Evolutionary conservation across 2,888 invertebrate species (phyloP), one percentile per base, ranked within the genome.

Genomic region (Venusia cambrica): DNA sequence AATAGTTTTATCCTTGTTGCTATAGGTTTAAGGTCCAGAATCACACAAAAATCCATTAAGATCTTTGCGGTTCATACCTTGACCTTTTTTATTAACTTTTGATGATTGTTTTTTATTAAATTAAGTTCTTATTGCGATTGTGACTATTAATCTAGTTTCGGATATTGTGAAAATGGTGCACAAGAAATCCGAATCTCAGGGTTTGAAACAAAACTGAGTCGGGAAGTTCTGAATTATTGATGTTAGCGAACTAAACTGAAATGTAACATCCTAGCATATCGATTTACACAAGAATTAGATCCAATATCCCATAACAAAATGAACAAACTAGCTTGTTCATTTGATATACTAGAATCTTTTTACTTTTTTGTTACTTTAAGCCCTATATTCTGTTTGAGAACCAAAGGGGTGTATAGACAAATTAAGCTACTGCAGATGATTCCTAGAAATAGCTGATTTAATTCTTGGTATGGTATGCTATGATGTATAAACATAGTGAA

Each of bases 1-100:
- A 34, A 62, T 73, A 77, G 64, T 65, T 58, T 64, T 59, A 61
- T 66, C 63, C 61, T 71, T 72, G 62, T 68, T 64, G 58, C 53
- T 64, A n/a, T n/a, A 57, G 64, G 55, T 57, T 59, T 57, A 51
- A 59, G 58, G 53, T 61, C 54, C 47, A 50, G 46, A 45, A 26
- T 33, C 38, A 45, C 51, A 37, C 54, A 53, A 26, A 32, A 49
- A 48, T 49, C 36, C 32, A 50, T 48, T 50, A 35, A 54, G 39
- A 32, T 37, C 13, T 31, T 9, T 29, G 26, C 46, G 31, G 31
- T 31, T 40, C 25, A 25, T 18, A 32, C 27, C 27, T 37, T 49
- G 43, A 48, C 34, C 45, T 51, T 57, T 61, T 55, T 50, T 49
- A 54, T 50, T 54, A 38, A 34, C 51, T 58, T 57, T 57, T 65